Evolutionary conservation across 2,888 invertebrate species (phyloP).

Genomic region (Micropterix aruncella): DNA sequence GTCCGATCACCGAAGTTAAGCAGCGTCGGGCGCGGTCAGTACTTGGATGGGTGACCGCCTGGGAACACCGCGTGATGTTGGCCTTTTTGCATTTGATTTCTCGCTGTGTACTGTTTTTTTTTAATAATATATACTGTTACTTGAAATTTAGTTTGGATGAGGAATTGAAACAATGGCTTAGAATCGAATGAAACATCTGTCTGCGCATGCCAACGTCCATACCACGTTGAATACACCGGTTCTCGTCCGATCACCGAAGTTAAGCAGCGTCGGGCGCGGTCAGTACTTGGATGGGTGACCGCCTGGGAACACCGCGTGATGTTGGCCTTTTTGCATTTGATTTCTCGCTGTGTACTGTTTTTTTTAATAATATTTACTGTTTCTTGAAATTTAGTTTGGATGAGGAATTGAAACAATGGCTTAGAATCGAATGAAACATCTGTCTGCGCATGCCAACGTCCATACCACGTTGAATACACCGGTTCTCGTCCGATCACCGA

Average conservation of each 20-base stretch:
- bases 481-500: slow-evolving; percentile 11
- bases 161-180: too few relatives aligned
- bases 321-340: neutral
- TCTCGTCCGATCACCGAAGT: slow-evolving; percentile 11
- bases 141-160: too few relatives aligned
- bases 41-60: slow-evolving; percentile 17
- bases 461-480: slow-evolving; percentile 10
- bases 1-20: slow-evolving; percentile 17
- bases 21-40: slow-evolving; percentile 16
- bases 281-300: slow-evolving; percentile 11
- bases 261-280: slow-evolving; percentile 10
- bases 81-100: too few relatives aligned
- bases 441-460: too few relatives aligned
- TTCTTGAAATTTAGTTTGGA: too few relatives aligned
- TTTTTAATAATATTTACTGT: too few relatives aligned
- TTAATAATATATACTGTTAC: too few relatives aligned
- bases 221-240: slow-evolving; percentile 10
- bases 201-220: slow-evolving; percentile 8
- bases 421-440: too few relatives aligned
- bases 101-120: too few relatives aligned
- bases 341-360: too few relatives aligned
- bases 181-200: too few relatives aligned
- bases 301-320: slow-evolving; percentile 6
- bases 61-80: slow-evolving; percentile 16
- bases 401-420: too few relatives aligned